phyloP scores from a whole-genome alignment of 1,140 invertebrate species.

The Drosophila bocki region DNA sequence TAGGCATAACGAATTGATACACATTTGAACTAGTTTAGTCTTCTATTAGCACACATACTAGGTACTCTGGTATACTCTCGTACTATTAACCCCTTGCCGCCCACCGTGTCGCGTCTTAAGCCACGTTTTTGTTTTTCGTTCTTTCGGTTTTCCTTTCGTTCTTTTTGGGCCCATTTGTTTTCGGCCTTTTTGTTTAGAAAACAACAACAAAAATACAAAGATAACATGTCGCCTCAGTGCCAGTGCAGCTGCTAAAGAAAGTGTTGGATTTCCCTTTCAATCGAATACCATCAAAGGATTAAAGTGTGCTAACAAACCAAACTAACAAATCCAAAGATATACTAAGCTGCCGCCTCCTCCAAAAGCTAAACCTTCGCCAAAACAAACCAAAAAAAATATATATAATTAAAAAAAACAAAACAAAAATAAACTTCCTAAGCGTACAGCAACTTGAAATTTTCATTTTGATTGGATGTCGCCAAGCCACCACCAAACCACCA shows the following conservation, averaged over 20 bases:
- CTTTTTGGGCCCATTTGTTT: slow-evolving; percentile 26
- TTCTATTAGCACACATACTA: slow-evolving; percentile 55
- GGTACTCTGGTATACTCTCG: slow-evolving; percentile 15
- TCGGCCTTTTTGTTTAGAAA: slow-evolving; percentile 45
- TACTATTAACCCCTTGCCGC: slow-evolving; percentile 73
- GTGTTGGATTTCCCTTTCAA: slow-evolving; percentile 51
- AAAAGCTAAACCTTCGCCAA: slow-evolving; percentile 53
- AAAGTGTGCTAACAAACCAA: slow-evolving; percentile 32
- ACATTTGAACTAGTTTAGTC: slow-evolving; percentile 73
- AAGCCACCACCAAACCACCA: slow-evolving; percentile 37
- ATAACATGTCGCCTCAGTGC: slow-evolving; percentile 24
- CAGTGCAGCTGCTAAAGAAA: slow-evolving; percentile 53
- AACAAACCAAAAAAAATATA: slow-evolving; percentile 8
- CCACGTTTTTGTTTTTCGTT: slow-evolving; percentile 24
- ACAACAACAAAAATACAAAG: not conserved
- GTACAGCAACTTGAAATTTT: slow-evolving; percentile 58
- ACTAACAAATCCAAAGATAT: slow-evolving; percentile 45
- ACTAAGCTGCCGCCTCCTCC: slow-evolving; percentile 41
- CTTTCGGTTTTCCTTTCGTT: slow-evolving; percentile 33
- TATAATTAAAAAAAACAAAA: slow-evolving; percentile 23
- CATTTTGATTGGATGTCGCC: slow-evolving; percentile 63
- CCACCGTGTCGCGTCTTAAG: slow-evolving; percentile 38
- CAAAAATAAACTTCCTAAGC: slow-evolving; percentile 34
- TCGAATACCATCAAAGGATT: slow-evolving; percentile 18
- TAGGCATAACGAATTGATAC: slow-evolving; percentile 45